phyloP scores from a whole-genome alignment of 2,797 vertebrate genomes.

The Pangasius larnaudii region DNA sequence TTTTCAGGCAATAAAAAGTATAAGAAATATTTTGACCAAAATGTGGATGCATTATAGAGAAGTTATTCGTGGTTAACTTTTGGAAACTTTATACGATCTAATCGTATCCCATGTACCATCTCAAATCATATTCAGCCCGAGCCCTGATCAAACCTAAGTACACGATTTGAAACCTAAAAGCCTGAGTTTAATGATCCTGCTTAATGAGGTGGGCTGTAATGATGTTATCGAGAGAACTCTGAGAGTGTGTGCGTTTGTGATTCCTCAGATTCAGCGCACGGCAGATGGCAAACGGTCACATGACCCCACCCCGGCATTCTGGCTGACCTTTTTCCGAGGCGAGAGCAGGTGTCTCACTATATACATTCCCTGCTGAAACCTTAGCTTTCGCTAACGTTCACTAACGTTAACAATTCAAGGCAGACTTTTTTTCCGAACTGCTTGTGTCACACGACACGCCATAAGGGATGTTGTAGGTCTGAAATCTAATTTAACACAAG shows the following conservation, averaged over 20 bases:
- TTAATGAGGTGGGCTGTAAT: slow-evolving; percentile 21
- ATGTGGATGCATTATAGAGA: background rate
- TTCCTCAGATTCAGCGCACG: slow-evolving; percentile 17
- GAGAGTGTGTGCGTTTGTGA: background rate
- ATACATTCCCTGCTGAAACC: slow-evolving; percentile 48
- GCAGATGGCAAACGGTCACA: slow-evolving; percentile 52
- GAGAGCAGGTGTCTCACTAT: slow-evolving; percentile 54
- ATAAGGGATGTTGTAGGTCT: slow-evolving; percentile 58
- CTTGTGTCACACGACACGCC: slow-evolving; percentile 52
- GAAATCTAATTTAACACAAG: slow-evolving; percentile 63
- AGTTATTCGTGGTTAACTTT: background rate
- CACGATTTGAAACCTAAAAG: slow-evolving; percentile 24
- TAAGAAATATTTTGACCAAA: background rate
- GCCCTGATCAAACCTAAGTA: background rate
- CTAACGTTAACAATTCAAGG: slow-evolving; percentile 57
- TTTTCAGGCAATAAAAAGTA: background rate
- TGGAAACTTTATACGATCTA: background rate
- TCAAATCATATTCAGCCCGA: background rate
- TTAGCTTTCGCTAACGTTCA: slow-evolving; percentile 41
- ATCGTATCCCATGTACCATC: background rate
- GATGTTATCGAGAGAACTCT: slow-evolving; percentile 38
- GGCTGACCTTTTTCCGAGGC: slow-evolving; percentile 33
- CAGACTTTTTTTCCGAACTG: slow-evolving; percentile 56
- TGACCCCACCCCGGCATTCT: slow-evolving; percentile 41
- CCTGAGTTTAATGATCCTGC: slow-evolving; percentile 34